Evolutionary conservation across 2,888 invertebrate genomes (phyloP).

Genomic region (Eristalis intricaria): DNA sequence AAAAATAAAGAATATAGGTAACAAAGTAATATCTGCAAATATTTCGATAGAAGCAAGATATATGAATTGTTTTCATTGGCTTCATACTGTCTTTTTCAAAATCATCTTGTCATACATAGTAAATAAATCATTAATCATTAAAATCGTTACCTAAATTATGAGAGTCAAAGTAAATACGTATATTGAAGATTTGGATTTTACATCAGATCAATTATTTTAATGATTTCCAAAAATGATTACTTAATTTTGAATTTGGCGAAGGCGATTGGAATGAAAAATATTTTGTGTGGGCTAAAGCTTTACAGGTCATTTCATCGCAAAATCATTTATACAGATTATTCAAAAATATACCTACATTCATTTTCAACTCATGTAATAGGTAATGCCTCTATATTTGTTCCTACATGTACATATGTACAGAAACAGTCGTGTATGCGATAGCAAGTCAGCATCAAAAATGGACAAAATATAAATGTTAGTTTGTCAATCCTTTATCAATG

Average conservation of each 20-base stretch:
- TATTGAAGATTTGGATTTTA: neutral
- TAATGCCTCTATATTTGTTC: neutral
- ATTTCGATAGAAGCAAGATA: too few species aligned
- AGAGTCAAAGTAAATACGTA: neutral
- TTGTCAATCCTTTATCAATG: conserved; percentile 35
- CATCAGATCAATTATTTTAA: neutral
- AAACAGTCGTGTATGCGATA: too few species aligned
- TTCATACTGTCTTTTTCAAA: too few species aligned
- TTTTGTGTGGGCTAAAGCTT: neutral
- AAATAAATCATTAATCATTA: neutral
- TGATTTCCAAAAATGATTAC: neutral
- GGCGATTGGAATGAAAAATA: neutral
- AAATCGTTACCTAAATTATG: neutral
- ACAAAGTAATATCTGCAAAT: too few species aligned
- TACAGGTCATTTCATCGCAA: neutral
- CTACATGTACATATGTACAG: neutral
- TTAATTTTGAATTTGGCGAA: neutral
- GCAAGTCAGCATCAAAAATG: neutral
- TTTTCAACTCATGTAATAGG: neutral
- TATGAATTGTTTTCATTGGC: too few species aligned
- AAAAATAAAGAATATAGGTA: too few species aligned
- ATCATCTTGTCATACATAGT: too few species aligned
- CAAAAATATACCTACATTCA: conserved; percentile 4
- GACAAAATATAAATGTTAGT: neutral
- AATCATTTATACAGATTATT: conserved; percentile 7